Conservation (phyloP, 2,113 vertebrate species). For the Melanerpes aurifrons region DNA sequence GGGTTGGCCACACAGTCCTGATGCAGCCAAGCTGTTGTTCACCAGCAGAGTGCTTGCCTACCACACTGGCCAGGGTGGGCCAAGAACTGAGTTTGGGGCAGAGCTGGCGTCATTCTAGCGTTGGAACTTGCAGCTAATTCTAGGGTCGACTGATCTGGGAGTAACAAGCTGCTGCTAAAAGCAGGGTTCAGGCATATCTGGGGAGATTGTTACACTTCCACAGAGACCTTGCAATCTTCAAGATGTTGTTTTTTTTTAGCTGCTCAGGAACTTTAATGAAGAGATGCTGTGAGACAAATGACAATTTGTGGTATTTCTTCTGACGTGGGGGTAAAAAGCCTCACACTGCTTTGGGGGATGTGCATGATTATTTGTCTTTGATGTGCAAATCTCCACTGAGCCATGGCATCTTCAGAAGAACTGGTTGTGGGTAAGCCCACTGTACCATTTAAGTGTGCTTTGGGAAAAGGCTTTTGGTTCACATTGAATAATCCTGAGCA, state of each 20-base stretch:
- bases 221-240: background rate
- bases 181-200: background rate
- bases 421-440: background rate
- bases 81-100: background rate
- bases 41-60: fast-evolving
- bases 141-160: background rate
- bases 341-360: background rate
- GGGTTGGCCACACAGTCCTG: background rate
- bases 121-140: background rate
- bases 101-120: background rate
- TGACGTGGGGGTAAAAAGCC: background rate
- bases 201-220: background rate
- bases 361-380: background rate
- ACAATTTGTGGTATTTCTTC: background rate
- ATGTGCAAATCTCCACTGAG: background rate
- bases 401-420: background rate
- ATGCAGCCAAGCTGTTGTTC: background rate
- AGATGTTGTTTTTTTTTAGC: background rate
- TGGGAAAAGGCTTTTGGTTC: background rate
- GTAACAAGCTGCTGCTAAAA: background rate
- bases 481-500: background rate
- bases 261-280: background rate
- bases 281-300: background rate
- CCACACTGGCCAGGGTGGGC: fast-evolving
- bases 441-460: background rate